Evolutionary conservation across 2,888 invertebrate species (phyloP), one percentile per base, ranked within the genome.

Genomic region (Melikaiella ostensackeni): DNA sequence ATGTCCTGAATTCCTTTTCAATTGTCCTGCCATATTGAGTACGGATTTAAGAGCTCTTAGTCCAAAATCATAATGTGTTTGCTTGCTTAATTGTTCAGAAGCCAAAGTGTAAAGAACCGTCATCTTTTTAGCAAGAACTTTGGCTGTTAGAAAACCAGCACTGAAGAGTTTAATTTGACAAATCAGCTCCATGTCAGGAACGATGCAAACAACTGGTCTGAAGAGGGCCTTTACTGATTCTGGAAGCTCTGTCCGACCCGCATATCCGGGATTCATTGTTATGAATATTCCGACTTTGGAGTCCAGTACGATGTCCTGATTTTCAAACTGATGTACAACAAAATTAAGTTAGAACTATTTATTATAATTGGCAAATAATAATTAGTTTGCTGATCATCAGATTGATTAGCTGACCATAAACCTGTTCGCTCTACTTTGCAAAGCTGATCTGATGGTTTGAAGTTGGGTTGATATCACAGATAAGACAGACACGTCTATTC

Each of bases 181-280:
- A 86, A 98, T 98, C 92, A 97, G 94, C 89, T 98, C 97, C 79
- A 97, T 92, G 89, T 98, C 98, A 0, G 98, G 98, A 62, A 97
- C 94, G 79, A 98, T 97, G 90, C 98, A 98, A 1, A 97, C 97
- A 3, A 98, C 98, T 0, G 98, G 98, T 13, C 98, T 93, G 91
- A 98, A 98, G 42, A 98, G 92, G 0, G 97, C 97, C 90, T 98
- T 98, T 9, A 98, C 97, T 0, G 97, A 97, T 91, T 98, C 98
- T 0, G 98, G 98, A 42, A 98, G 92, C 88, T 98, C 98, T 0
- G 97, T 98, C 77, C 98, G 94, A 0, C 98, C 97, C 0, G 97
- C 97, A 88, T 98, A 98, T 0, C 98, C 98, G 0, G 98, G 98
- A 92, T 98, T 98, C 97, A 98, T 98, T 0, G 98, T 98, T 76